Evolutionary conservation across 2,113 vertebrate species (phyloP).

Genomic region (Gila orcuttii): DNA sequence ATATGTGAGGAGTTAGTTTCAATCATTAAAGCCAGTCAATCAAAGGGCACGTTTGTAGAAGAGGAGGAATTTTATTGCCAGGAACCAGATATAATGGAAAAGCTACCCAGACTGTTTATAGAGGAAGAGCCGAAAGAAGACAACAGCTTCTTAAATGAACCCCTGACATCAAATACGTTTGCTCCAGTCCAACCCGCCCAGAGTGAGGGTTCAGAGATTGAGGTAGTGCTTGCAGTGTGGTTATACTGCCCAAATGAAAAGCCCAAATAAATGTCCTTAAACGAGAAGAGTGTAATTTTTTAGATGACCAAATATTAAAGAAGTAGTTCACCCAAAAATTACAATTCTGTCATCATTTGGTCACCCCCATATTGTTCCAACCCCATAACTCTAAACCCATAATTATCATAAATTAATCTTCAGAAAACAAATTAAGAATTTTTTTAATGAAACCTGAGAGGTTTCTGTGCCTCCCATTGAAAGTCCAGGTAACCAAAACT

Average conservation of each 20-base stretch:
- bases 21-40: constrained; percentile 65
- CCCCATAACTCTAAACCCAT: no score
- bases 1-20: constrained; percentile 68
- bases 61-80: constrained; percentile 59
- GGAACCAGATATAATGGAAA: constrained; percentile 62
- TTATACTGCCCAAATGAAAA: neutral
- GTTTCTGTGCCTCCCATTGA: no score
- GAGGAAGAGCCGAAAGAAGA: constrained; percentile 73
- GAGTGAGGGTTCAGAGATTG: constrained; percentile 47
- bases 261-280: neutral
- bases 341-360: no score
- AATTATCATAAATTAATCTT: no score
- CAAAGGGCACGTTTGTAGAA: constrained; percentile 56
- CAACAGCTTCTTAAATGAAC: constrained; percentile 37
- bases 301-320: neutral
- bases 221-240: constrained; percentile 58
- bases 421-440: no score
- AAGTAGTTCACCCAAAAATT: no score
- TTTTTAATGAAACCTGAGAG: no score
- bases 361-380: no score
- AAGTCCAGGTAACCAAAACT: no score
- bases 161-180: constrained; percentile 63
- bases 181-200: constrained; percentile 51
- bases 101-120: constrained; percentile 76
- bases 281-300: neutral